These are phyloP conservation scores for Coreius guichenoti DNA, from an alignment of 2,797 vertebrate species.

Conservation along the genomic window DNA sequence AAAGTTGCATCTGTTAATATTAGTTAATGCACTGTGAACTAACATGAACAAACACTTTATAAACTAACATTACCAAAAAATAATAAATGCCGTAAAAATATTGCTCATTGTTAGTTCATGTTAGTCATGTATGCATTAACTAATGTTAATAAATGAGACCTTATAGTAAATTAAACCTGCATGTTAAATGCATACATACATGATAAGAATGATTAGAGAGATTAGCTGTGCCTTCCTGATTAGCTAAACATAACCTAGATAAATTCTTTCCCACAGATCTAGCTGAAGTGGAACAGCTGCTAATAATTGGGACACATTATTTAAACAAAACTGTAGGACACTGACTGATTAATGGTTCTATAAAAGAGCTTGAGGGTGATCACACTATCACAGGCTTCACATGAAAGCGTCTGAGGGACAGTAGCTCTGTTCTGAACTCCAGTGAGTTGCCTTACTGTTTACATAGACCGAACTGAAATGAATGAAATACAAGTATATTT, in stretches of 20 bases:
- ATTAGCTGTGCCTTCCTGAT: not conserved
- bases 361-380: not conserved
- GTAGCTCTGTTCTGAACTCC: not conserved
- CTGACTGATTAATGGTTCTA: not conserved
- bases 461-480: not conserved
- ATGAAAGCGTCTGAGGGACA: constrained; percentile 9
- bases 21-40: too few species aligned
- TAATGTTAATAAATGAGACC: too few species aligned
- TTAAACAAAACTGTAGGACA: not conserved
- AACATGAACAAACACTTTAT: too few species aligned
- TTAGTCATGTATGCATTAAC: too few species aligned
- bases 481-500: too few species aligned
- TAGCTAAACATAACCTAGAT: constrained; percentile 1
- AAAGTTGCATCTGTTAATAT: too few species aligned
- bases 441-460: not conserved
- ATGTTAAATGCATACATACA: not conserved
- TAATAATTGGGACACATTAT: constrained; percentile 9
- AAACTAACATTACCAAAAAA: too few species aligned
- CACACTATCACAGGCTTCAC: constrained; percentile 5
- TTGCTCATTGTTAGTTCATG: too few species aligned
- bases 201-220: not conserved
- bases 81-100: too few species aligned
- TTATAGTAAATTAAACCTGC: not conserved
- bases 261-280: not conserved
- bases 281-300: constrained; percentile 19